Percentiles rank a stretch among this genome's conserved stretches.
phyloP scores from a whole-genome alignment of 1,140 invertebrate genomes.

The Drosophila sechellia region DNA sequence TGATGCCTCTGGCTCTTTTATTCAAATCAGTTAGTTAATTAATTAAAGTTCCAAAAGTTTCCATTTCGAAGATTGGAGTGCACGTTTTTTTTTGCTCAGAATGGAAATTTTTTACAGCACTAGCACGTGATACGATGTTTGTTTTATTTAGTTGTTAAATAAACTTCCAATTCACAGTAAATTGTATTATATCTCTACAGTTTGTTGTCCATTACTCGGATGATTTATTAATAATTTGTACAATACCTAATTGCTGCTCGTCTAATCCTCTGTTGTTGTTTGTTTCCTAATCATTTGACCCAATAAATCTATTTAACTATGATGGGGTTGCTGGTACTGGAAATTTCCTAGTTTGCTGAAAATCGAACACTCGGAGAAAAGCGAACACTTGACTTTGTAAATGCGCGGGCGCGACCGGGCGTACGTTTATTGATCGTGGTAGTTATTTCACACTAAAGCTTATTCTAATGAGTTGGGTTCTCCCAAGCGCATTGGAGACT shows the following conservation, averaged over 20 bases:
- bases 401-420: no score
- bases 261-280: conserved; percentile 11
- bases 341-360: no score
- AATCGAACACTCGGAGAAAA: no score
- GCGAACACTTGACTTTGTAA: no score
- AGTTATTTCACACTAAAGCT: no score
- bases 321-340: no score
- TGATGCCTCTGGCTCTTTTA: neutral
- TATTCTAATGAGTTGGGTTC: no score
- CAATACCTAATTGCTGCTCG: conserved; percentile 36
- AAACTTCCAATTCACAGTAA: neutral
- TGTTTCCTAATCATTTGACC: conserved; percentile 56
- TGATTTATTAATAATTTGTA: no score
- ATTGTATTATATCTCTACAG: neutral
- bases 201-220: conserved; percentile 4
- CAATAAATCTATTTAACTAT: conserved; percentile 45
- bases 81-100: neutral
- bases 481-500: no score
- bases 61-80: neutral
- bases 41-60: neutral
- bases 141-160: neutral
- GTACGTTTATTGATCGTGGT: no score
- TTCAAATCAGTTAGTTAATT: neutral
- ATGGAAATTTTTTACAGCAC: neutral
- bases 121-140: neutral